Evolutionary conservation across 2,113 vertebrate genomes (phyloP), one percentile per base, ranked within the genome.

Genomic region (Malurus alboscapulatus): DNA sequence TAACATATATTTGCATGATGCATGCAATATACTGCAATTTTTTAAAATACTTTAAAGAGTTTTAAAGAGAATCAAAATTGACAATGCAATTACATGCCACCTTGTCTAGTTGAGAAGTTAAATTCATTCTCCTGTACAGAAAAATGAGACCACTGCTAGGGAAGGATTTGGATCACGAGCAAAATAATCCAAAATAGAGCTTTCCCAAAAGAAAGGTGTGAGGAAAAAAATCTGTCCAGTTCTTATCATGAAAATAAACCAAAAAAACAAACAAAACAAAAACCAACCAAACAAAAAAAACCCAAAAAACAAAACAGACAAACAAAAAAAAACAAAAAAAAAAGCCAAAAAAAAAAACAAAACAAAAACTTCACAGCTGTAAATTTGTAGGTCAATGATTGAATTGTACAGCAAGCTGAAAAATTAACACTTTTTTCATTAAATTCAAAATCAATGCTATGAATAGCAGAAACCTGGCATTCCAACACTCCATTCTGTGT

Each of bases 401-500:
- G 40, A 78, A 34, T 5, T 38, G 26, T 14, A 75, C 9, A 65
- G 14, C 21, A 44, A 59, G 25, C 26, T 79, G n/a, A 65, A 91
- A 73, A 58, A 25, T 10, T 81, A 75, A 36, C 15, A 14, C 5
- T 27, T 55, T 24, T 20, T 48, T 66, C 36, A 32, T 16, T 3
- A 53, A 79, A 50, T 44, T 22, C 13, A 20, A 40, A 61, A 59
- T 27, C 14, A 61, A 65, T 29, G n/a, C 9, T 40, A 45, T 6
- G 10, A 71, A 30, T 4, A 53, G 18, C 25, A 68, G 29, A 53
- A 63, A 51, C 15, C 22, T 75, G 57, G 47, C 27, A 58, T 85
- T n/a, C 51, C 30, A 83, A 25, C 18, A 11, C 45, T 30, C 6
- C 3, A 0, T 3, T 16, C 30, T 12, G 3, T 4, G 8, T 0